Evolutionary conservation across 2,797 vertebrate species (phyloP), one percentile per base, ranked within the genome.

Genomic region (Gorsachius magnificus): DNA sequence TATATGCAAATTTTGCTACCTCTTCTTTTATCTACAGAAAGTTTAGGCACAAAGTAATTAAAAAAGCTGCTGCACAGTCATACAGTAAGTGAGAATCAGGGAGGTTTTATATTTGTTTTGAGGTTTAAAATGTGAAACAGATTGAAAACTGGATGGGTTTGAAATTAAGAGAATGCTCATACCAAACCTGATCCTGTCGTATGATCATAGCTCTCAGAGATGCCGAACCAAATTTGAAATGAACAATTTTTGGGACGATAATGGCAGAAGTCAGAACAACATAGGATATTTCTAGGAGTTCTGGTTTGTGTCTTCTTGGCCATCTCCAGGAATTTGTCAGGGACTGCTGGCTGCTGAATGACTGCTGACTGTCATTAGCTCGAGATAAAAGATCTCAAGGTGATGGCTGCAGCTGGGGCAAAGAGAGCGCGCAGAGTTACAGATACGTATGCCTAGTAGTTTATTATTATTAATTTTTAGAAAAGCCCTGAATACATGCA

Each of bases 401-500:
- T 80, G 78, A 85, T 43, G 90, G 65, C 69, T 75, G 53, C 10
- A 68, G 90, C 65, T 24, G 46, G 72, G 69, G 75, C 54, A 96
- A 65, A 82, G 68, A 72, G 61, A 60, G 69, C 13, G 18, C 1
- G 6, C 29, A 0, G 1, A 83, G 58, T 66, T 91, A 94, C 84
- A 93, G 72, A 43, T 46, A 69, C 16, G 12, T n/a, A 15, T 9
- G 69, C 56, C 82, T 83, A 45, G 35, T 15, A 56, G 63, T 69
- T 93, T 87, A 80, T 89, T 87, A 70, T 48, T 57, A 87, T 57
- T 83, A 92, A 91, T 56, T 85, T 80, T 60, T 48, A 83, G 95
- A 83, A 87, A 80, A 64, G 26, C 81, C 71, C 84, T 79, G 92
- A 65, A 68, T 29, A 33, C 35, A 54, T 28, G 18, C 60, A 69